Evolutionary conservation across 2,797 vertebrate genomes (phyloP).

Genomic region (Helarctos malayanus): DNA sequence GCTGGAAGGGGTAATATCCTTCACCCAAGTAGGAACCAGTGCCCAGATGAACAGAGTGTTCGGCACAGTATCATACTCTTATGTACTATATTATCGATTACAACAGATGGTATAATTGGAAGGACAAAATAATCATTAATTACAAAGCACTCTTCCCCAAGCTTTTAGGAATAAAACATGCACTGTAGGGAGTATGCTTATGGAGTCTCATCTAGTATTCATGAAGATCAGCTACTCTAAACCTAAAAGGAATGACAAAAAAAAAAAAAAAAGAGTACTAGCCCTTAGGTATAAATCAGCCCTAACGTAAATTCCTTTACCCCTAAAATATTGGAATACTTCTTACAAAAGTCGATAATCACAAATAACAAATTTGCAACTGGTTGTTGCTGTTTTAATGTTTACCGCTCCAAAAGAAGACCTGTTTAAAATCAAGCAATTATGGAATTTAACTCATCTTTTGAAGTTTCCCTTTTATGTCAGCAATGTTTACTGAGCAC

Average conservation of each 20-base stretch:
- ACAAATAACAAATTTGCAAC: not conserved
- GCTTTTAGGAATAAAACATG: slow-evolving; percentile 64
- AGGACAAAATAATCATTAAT: slow-evolving; percentile 69
- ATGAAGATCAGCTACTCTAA: slow-evolving; percentile 27
- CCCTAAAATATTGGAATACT: not conserved
- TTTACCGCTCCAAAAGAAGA: not conserved
- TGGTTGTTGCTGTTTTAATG: not conserved
- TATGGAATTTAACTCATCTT: not conserved
- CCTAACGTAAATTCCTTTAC: not conserved
- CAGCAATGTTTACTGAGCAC: not conserved
- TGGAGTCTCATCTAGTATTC: slow-evolving; percentile 28
- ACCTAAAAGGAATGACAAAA: slow-evolving; percentile 44
- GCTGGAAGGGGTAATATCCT: not conserved
- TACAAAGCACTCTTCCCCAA: not conserved
- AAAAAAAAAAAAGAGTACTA: not conserved
- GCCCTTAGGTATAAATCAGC: slow-evolving; percentile 45
- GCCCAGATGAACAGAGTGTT: not conserved
- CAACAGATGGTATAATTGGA: slow-evolving; percentile 62
- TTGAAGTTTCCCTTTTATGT: slow-evolving; percentile 14
- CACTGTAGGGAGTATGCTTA: not conserved
- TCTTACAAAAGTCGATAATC: not conserved
- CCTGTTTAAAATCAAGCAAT: not conserved
- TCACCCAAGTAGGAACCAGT: not conserved
- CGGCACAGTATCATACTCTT: not conserved
- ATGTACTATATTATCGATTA: slow-evolving; percentile 4